Percentiles rank a stretch among this genome's conserved stretches.
Evolutionary conservation across 2,888 invertebrate species (phyloP).

Genomic region (Caenorhabditis auriculariae): DNA sequence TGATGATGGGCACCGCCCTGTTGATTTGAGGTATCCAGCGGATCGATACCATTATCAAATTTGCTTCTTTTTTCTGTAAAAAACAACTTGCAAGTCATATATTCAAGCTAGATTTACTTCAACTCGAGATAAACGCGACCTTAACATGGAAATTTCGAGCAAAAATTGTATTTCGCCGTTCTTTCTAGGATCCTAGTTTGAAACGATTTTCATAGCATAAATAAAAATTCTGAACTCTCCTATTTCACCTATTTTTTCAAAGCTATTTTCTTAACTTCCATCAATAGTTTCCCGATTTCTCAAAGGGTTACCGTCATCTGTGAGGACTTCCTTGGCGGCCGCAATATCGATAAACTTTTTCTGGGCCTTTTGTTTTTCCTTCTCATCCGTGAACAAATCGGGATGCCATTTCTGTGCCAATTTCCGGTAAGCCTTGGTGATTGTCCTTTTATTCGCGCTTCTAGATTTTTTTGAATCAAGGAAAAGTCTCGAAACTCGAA

Average conservation of each 20-base stretch:
- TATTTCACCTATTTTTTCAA: background rate
- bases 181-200: too few species aligned
- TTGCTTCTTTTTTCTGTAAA: slow-evolving; percentile 83
- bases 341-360: slow-evolving; percentile 98
- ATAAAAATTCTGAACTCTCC: too few species aligned
- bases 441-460: slow-evolving; percentile 86
- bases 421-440: slow-evolving; percentile 91
- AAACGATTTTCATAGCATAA: too few species aligned
- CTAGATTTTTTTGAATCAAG: slow-evolving; percentile 51
- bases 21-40: slow-evolving; percentile 83
- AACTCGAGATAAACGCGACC: too few species aligned
- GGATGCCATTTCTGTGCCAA: slow-evolving; percentile 99
- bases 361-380: slow-evolving; percentile 76
- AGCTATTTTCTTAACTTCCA: background rate
- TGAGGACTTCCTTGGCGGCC: slow-evolving; percentile 91
- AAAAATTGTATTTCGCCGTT: too few species aligned
- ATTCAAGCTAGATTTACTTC: too few species aligned
- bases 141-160: too few species aligned
- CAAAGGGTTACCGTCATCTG: slow-evolving; percentile 69
- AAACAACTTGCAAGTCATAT: too few species aligned
- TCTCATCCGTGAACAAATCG: slow-evolving; percentile 83
- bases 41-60: slow-evolving; percentile 93
- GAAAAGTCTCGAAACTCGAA: background rate
- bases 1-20: slow-evolving; percentile 63
- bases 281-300: background rate